These are phyloP conservation scores for Pterostichus madidus DNA, from an alignment of 2,888 invertebrate species.

Conservation along the genomic window DNA sequence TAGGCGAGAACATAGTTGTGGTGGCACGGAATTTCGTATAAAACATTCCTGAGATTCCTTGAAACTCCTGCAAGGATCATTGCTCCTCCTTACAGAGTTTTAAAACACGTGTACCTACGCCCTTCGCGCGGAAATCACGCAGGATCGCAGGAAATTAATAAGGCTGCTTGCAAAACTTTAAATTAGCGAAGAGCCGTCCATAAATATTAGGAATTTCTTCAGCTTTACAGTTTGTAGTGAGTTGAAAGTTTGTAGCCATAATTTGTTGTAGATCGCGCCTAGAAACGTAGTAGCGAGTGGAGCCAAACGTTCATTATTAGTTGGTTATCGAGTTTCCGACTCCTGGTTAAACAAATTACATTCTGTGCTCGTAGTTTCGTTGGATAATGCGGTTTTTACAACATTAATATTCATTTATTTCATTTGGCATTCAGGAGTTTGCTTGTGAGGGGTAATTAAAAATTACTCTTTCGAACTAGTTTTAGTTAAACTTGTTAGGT, in stretches of 20 bases:
- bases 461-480: constrained; percentile 39
- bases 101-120: constrained; percentile 22
- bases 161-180: constrained; percentile 14
- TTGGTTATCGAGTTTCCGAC: constrained; percentile 55
- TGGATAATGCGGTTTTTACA: constrained; percentile 50
- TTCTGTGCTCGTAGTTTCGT: constrained; percentile 43
- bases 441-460: constrained; percentile 37
- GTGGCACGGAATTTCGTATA: neutral
- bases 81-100: neutral
- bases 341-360: constrained; percentile 50
- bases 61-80: constrained; percentile 1
- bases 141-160: constrained; percentile 26
- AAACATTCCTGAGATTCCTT: constrained; percentile 9
- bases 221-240: neutral
- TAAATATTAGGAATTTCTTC: constrained; percentile 41
- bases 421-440: constrained; percentile 44
- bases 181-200: constrained; percentile 15
- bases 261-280: constrained; percentile 49
- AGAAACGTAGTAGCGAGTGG: constrained; percentile 17
- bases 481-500: constrained; percentile 23
- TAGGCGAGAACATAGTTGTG: neutral
- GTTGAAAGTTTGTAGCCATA: constrained; percentile 11
- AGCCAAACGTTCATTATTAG: constrained; percentile 50
- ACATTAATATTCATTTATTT: constrained; percentile 59
- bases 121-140: constrained; percentile 27